Evolutionary conservation across 2,113 vertebrate genomes (phyloP), one percentile per base, ranked within the genome.

Genomic region (Silurus asotus): DNA sequence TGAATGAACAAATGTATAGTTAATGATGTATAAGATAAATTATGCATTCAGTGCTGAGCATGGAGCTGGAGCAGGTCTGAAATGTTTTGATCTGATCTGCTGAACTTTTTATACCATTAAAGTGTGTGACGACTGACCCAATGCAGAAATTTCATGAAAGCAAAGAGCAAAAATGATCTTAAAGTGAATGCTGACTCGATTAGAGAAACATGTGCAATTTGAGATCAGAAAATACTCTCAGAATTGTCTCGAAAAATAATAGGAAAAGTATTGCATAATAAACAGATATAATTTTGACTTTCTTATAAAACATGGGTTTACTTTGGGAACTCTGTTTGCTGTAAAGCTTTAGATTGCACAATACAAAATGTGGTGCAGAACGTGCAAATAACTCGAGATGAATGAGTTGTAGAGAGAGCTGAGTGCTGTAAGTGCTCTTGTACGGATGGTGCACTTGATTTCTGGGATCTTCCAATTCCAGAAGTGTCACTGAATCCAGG

Each of bases 391-490:
- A 7, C 67, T 17, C 59, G 55, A 75, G 37, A 37, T 37, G 37
- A 37, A 37, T 37, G 37, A 37, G 37, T 37, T 37, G 7, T 5
- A 58, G 5, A 69, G 25, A 45, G 53, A 72, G 28, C 19, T 84
- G 69, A 75, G 55, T 49, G 6, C n/a, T 70, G 10, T 13, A 6
- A 77, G 14, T 45, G 9, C n/a, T 15, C 28, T 20, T 79, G 58
- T 45, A 15, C 6, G n/a, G 7, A 45, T 55, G 6, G 13, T 67
- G 65, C 65, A 82, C 14, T 59, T 81, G 67, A 86, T 75, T 53
- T 86, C 65, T 51, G 64, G 80, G 79, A 55, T 82, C n/a, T 45
- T 86, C 13, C 80, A 45, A 85, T 87, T 87, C 49, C 82, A 83
- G 28, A 82, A 86, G 49, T 77, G 72, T 82, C 83, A 85, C 51